Evolutionary conservation across 2,888 invertebrate species (phyloP), one percentile per base, ranked within the genome.

Genomic region (Papilio demoleus): DNA sequence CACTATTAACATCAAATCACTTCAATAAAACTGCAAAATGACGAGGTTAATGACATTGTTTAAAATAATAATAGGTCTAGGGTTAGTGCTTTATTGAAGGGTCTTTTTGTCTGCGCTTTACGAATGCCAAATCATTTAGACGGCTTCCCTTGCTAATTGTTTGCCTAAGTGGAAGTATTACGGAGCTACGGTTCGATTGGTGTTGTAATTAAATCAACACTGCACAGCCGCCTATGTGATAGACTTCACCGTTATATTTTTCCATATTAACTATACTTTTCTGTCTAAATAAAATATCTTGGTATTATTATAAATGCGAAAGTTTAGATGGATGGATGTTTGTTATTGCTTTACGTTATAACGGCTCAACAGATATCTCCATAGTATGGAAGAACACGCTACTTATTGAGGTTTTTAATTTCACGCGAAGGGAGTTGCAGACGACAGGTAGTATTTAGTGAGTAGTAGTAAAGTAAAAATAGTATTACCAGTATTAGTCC

Each of bases 101-200:
- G 47, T 47, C 31, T n/a, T 31, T 31, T 53, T n/a, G 8, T 6
- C 1, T 19, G n/a, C 53, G 27, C 53, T 53, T 53, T 53, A 53
- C 24, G 53, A 53, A 27, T 53, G 24, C 3, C 27, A 27, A 53
- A 53, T 53, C 27, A 27, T 27, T 53, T 27, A 27, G 6, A 53
- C n/a, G 53, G 53, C 53, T 53, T 53, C 53, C 53, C 24, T 53
- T 53, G 8, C 53, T 53, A 53, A 53, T n/a, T 27, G 27, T 53
- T 53, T 53, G 5, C 5, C 27, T 27, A 53, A 50, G 50, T 27
- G 24, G 24, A 50, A 50, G 27, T 50, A 50, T 24, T 24, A 50
- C 19, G 9, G 9, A 45, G 45, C 19, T 27, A 24, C 14, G 50
- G 50, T 50, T 14, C 50, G 14, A 53, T 53, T 27, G 27, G 8